These are phyloP conservation scores for Falco columbarius DNA, from an alignment of 2,797 vertebrate species.

Conservation along the genomic window DNA sequence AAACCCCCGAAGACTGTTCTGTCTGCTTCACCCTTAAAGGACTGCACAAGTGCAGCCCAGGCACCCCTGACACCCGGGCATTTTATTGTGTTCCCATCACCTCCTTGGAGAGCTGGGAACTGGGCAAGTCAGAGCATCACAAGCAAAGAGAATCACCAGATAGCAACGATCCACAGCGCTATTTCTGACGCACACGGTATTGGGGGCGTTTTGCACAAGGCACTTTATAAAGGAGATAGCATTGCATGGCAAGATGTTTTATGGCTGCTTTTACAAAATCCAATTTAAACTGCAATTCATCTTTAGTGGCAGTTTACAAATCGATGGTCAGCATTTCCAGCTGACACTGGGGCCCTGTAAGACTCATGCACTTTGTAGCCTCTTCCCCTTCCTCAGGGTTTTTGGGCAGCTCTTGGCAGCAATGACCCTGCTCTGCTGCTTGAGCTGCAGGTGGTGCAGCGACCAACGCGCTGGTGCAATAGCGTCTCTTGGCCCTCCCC, in stretches of 20 bases:
- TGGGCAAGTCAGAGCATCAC: neutral
- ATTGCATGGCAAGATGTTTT: neutral
- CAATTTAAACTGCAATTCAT: neutral
- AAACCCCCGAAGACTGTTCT: neutral
- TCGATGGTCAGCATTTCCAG: neutral
- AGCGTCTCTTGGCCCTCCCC: neutral
- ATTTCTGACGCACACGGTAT: fast-evolving
- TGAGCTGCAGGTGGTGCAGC: fast-evolving
- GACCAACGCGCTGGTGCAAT: fast-evolving
- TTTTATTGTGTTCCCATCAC: neutral
- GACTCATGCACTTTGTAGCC: neutral
- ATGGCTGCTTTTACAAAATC: neutral
- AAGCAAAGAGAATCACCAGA: neutral
- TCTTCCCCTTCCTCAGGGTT: neutral
- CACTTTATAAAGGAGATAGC: neutral
- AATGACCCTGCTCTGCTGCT: neutral
- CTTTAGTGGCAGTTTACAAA: neutral
- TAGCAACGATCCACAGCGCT: fast-evolving
- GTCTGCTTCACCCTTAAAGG: fast-evolving
- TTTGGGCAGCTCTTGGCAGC: neutral
- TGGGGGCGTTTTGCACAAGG: neutral
- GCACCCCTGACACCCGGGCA: neutral
- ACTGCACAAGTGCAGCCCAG: fast-evolving
- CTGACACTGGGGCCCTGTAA: neutral
- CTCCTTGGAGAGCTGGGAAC: neutral